These are phyloP conservation scores for Peromyscus polionotus DNA, from an alignment of 2,113 vertebrate species.

Conservation along the genomic window DNA sequence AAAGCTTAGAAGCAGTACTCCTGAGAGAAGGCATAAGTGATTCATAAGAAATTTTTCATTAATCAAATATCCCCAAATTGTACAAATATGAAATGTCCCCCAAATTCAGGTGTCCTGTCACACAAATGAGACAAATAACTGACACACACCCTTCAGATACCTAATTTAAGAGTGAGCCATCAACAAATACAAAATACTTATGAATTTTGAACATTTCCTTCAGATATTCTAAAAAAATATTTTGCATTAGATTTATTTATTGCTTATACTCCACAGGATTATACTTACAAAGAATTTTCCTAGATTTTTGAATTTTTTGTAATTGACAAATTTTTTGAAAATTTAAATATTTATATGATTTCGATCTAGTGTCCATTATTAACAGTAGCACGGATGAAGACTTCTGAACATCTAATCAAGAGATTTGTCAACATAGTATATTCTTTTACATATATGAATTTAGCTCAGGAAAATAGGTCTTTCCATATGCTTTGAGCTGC, in stretches of 20 bases:
- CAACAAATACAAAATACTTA: not conserved
- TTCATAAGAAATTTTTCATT: not conserved
- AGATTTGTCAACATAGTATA: not conserved
- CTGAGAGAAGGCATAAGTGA: not conserved
- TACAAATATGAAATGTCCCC: not conserved
- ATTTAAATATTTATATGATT: not conserved
- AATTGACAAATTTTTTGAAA: not conserved
- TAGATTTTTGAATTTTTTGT: no score
- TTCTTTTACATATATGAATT: not conserved
- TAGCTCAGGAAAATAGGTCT: not conserved
- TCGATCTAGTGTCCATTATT: not conserved
- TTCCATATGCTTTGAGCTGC: not conserved
- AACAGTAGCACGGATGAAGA: not conserved
- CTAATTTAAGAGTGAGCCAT: not conserved
- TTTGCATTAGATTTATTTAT: not conserved
- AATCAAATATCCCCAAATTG: not conserved
- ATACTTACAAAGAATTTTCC: not conserved
- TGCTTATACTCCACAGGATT: not conserved
- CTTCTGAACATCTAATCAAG: not conserved
- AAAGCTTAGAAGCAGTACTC: not conserved
- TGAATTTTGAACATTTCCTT: not conserved
- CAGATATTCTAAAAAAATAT: not conserved
- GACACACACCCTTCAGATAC: not conserved
- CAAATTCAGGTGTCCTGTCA: not conserved
- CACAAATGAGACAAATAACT: not conserved